Evolutionary conservation across 1,140 invertebrate genomes (phyloP), one percentile per base, ranked within the genome.

Genomic region (Psix sp.): DNA sequence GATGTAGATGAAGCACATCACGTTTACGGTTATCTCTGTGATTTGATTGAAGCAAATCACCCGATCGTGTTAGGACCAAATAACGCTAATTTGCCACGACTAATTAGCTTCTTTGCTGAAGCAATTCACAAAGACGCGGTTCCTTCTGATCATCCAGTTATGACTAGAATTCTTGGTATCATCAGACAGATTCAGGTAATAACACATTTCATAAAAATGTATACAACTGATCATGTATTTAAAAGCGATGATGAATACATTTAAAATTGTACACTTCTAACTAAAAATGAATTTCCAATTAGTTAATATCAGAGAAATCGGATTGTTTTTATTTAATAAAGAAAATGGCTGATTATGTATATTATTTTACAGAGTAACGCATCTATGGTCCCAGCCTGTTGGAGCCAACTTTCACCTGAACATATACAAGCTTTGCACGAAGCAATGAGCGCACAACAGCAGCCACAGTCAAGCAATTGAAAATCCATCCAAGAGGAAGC

Each of bases 1-100:
- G 98, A 99, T 87, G 90, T 92, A 15, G 98, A 99, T 77, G 98
- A 99, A 88, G 94, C 96, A 48, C 93, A 93, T 39, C 94, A 98
- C 82, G 93, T 99, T 26, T 99, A 99, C 84, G 93, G 92, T 54
- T 96, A 98, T 87, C 88, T 99, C 18, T 99, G 97, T 88, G 96
- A 98, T 88, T 89, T 99, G 26, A 93, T 98, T 43, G 96, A 98
- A 88, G 89, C 90, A 59, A 96, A 98, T 84, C 94, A 99, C 88
- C 92, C 94, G 3, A 86, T 92, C 29, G 91, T 98, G 36, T 87
- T 98, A 77, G 96, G 95, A 16, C 90, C 89, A 18, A 92, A 96
- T 78, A 96, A 97, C 80, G 88, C 91, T 46, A 98, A 98, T 88
- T 89, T 99, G 74, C 96, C 96, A 16, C 90, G 91, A 62, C 91